These are phyloP conservation scores for Drosophila neonasuta DNA, from an alignment of 2,888 invertebrate species.

Conservation along the genomic window DNA sequence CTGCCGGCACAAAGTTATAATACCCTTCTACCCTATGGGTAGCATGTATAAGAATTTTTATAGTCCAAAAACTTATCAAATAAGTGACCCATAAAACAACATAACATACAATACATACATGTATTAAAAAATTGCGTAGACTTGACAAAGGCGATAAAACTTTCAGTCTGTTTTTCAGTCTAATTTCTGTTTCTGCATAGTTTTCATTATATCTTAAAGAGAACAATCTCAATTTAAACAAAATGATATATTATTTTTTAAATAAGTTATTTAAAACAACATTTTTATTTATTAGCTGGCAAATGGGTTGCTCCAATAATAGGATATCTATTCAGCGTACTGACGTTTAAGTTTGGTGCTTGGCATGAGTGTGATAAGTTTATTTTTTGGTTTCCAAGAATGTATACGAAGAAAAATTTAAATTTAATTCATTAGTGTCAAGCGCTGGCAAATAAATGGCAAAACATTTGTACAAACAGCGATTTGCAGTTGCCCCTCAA, in stretches of 20 bases:
- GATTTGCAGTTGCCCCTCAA: constrained; percentile 22
- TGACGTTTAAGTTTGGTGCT: background rate
- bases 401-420: constrained; percentile 27
- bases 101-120: too few relatives aligned
- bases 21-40: too few relatives aligned
- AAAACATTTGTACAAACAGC: constrained; percentile 61
- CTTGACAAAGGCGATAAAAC: too few relatives aligned
- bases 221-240: background rate
- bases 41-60: too few relatives aligned
- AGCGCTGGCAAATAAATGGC: constrained; percentile 36
- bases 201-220: background rate
- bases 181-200: too few relatives aligned
- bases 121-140: too few relatives aligned
- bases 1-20: too few relatives aligned
- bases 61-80: too few relatives aligned
- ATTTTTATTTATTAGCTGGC: background rate
- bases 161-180: too few relatives aligned
- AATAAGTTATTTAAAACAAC: background rate
- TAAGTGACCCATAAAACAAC: too few relatives aligned
- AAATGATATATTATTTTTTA: background rate
- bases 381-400: constrained; percentile 19
- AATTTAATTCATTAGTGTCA: constrained; percentile 59
- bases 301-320: constrained; percentile 1
- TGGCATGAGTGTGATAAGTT: constrained; percentile 4
- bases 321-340: constrained; percentile 10